A percentile compares a stretch with the other conserved stretches of the same genome.
phyloP scores from a whole-genome alignment of 1,140 invertebrate genomes.

The Plutomurus gul region DNA sequence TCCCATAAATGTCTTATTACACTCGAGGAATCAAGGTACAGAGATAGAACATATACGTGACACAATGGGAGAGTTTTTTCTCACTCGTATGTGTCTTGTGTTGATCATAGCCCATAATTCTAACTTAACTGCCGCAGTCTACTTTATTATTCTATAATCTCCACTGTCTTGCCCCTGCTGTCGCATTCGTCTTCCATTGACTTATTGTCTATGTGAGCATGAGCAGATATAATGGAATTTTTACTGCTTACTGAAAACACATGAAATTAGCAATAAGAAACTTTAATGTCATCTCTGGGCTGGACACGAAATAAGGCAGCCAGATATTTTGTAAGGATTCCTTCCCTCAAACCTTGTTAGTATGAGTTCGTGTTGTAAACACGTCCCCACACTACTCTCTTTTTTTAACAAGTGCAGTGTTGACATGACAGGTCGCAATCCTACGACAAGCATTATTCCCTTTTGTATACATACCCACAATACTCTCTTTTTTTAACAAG shows the following conservation, averaged over 20 bases:
- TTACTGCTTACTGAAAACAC: not conserved
- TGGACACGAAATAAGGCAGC: not conserved
- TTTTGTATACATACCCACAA: not conserved
- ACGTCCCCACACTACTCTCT: not conserved
- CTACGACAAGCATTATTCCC: not conserved
- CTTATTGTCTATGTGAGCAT: not conserved
- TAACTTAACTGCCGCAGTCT: not conserved
- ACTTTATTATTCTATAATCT: conserved; percentile 17
- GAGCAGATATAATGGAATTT: conserved; percentile 7
- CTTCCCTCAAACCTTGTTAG: not conserved
- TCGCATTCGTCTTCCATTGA: not conserved
- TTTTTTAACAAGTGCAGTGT: not conserved
- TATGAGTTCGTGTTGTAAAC: not conserved
- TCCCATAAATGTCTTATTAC: no score
- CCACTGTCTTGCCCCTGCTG: not conserved
- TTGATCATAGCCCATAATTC: not conserved
- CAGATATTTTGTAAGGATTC: conserved; percentile 2
- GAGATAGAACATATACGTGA: not conserved
- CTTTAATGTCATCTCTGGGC: conserved; percentile 18
- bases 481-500: not conserved
- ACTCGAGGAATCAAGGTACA: no score
- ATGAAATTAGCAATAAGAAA: conserved; percentile 7
- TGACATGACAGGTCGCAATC: not conserved
- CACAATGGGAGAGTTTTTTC: not conserved
- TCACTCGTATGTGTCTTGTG: not conserved